phyloP scores from a whole-genome alignment of 2,888 invertebrate species.

The Mylabris sibirica region DNA sequence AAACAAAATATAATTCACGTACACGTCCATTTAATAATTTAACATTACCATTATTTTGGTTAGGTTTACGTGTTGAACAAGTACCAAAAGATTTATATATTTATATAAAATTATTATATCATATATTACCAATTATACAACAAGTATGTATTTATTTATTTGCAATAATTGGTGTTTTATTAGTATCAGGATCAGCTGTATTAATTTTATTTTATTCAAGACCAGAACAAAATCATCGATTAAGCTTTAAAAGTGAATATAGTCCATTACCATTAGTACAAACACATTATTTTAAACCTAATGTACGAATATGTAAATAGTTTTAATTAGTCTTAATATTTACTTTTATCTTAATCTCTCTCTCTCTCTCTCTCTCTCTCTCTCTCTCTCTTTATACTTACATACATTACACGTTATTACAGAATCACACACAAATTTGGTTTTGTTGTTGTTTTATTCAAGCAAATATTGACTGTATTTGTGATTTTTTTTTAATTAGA shows the following conservation, averaged over 20 bases:
- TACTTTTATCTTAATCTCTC: too few relatives aligned
- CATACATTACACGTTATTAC: neutral
- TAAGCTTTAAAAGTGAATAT: slow-evolving; percentile 52
- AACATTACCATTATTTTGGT: slow-evolving; percentile 76
- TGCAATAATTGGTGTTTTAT: slow-evolving; percentile 50
- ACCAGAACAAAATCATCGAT: slow-evolving; percentile 35
- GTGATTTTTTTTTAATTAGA: slow-evolving; percentile 7
- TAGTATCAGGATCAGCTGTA: slow-evolving; percentile 52
- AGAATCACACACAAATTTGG: neutral
- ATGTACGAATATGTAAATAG: slow-evolving; percentile 45
- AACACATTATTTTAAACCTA: slow-evolving; percentile 48
- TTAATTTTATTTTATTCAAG: slow-evolving; percentile 42
- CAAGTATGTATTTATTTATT: slow-evolving; percentile 48
- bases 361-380: too few relatives aligned
- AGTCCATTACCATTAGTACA: slow-evolving; percentile 54
- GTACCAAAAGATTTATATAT: slow-evolving; percentile 45
- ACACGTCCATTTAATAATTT: slow-evolving; percentile 70
- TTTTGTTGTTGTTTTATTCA: too few relatives aligned
- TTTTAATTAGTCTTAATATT: too few relatives aligned
- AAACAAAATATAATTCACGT: slow-evolving; percentile 68
- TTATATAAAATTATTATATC: slow-evolving; percentile 43
- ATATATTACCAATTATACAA: slow-evolving; percentile 47
- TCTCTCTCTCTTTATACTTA: too few relatives aligned
- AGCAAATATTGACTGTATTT: too few relatives aligned
- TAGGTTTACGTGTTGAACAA: slow-evolving; percentile 65